Conservation (phyloP, 2,888 invertebrate species). For the Sarcophaga subvicina region DNA sequence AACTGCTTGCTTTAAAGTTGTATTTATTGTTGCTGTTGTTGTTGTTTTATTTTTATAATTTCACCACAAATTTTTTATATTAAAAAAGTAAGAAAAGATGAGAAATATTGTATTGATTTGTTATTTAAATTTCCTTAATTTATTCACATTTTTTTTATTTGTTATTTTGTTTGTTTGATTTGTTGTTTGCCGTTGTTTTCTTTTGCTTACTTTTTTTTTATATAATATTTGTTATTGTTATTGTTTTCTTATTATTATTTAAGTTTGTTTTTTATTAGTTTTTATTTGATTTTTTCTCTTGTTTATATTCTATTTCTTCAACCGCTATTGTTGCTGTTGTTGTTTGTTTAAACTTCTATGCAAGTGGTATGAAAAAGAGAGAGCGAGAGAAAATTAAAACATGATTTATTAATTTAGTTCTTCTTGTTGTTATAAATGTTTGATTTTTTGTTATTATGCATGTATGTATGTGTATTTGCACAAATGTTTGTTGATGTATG, state of each 20-base stretch:
- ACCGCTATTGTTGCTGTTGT: not conserved
- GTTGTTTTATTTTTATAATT: not conserved
- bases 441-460: conserved; percentile 7
- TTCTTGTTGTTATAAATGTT: conserved; percentile 19
- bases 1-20: not conserved
- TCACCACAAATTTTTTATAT: not conserved
- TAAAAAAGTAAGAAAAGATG: not conserved
- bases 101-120: conserved; percentile 2
- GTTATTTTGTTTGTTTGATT: not conserved
- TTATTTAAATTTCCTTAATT: not conserved
- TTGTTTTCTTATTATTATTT: not conserved
- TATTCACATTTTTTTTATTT: not conserved
- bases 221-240: conserved; percentile 14
- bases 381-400: conserved; percentile 20
- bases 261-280: conserved; percentile 21
- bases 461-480: not conserved
- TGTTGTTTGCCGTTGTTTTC: not conserved
- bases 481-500: not conserved
- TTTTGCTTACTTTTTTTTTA: conserved; percentile 21
- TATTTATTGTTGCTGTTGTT: not conserved
- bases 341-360: conserved; percentile 38
- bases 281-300: not conserved
- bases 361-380: conserved; percentile 43
- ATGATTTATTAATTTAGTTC: conserved; percentile 22
- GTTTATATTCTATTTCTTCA: conserved; percentile 16